A percentile compares a stretch with the other conserved stretches of the same genome.
Evolutionary conservation across 2,888 invertebrate genomes (phyloP).

Genomic region (Tolmerus cingulatus): DNA sequence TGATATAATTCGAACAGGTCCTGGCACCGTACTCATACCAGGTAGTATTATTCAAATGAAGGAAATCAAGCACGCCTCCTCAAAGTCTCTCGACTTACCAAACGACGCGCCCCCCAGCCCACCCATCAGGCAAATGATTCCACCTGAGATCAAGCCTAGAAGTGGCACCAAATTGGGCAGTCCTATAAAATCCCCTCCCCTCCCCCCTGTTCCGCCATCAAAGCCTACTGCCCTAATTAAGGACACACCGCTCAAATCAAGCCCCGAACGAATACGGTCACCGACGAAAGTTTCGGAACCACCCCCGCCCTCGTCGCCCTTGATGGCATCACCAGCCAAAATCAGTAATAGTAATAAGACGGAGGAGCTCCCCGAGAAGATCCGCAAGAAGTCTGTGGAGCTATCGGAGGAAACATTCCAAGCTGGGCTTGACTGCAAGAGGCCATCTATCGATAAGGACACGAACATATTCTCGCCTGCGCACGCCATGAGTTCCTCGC

Average conservation of each 20-base stretch:
- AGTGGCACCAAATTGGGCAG: conserved; percentile 60
- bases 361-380: conserved; percentile 59
- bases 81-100: conserved; percentile 50
- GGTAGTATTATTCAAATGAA: conserved; percentile 60
- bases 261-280: conserved; percentile 58
- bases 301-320: conserved; percentile 53
- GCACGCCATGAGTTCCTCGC: conserved; percentile 55
- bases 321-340: conserved; percentile 52
- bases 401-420: conserved; percentile 48
- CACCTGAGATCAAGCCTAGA: conserved; percentile 63
- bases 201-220: conserved; percentile 61
- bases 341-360: conserved; percentile 56
- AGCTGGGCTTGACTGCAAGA: conserved; percentile 50
- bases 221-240: conserved; percentile 54
- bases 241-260: conserved; percentile 54
- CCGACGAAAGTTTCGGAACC: conserved; percentile 58
- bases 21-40: conserved; percentile 66
- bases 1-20: conserved; percentile 64
- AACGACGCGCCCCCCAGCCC: conserved; percentile 58
- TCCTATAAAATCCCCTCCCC: conserved; percentile 60
- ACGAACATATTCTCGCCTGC: conserved; percentile 51
- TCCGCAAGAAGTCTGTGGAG: conserved; percentile 61
- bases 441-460: conserved; percentile 57
- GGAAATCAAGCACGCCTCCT: conserved; percentile 50
- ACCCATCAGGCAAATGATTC: conserved; percentile 57